A percentile compares a stretch with the other conserved stretches of the same genome.
Evolutionary conservation across 2,113 vertebrate species (phyloP).

Genomic region (Sinocyclocheilus rhinocerous): DNA sequence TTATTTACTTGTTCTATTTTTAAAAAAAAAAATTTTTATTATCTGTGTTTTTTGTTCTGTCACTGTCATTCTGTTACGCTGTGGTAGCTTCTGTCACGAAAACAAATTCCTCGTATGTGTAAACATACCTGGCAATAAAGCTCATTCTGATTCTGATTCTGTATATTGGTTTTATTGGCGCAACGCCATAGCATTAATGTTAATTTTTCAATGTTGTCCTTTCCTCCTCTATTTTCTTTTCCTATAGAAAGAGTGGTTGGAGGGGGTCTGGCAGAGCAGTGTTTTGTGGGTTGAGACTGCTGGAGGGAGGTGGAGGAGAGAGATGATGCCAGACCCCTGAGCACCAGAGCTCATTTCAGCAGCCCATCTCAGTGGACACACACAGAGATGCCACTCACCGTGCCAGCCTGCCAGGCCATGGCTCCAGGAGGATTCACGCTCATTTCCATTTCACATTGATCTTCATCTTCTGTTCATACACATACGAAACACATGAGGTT

Average conservation of each 20-base stretch:
- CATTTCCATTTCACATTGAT: slow-evolving; percentile 9
- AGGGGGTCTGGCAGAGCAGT: background rate
- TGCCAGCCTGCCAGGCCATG: slow-evolving; percentile 2
- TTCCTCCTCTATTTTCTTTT: background rate
- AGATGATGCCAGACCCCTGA: slow-evolving; percentile 31
- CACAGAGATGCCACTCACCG: slow-evolving; percentile 18
- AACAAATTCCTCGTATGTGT: no score
- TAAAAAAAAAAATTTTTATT: no score
- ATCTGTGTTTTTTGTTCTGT: no score
- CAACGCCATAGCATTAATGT: background rate
- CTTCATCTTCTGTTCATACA: background rate
- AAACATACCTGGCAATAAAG: no score
- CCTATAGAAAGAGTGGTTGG: background rate
- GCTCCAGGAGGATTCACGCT: slow-evolving; percentile 1
- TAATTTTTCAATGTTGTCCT: background rate
- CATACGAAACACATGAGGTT: background rate
- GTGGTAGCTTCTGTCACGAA: no score
- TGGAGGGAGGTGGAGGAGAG: slow-evolving; percentile 12
- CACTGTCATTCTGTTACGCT: no score
- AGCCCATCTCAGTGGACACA: slow-evolving; percentile 19
- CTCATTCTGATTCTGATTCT: no score
- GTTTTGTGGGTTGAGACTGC: slow-evolving; percentile 22
- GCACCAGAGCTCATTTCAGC: slow-evolving; percentile 40
- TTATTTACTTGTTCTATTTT: no score
- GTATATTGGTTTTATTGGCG: background rate